phyloP scores from a whole-genome alignment of 2,113 vertebrate genomes.

The Centropus unirufus region DNA sequence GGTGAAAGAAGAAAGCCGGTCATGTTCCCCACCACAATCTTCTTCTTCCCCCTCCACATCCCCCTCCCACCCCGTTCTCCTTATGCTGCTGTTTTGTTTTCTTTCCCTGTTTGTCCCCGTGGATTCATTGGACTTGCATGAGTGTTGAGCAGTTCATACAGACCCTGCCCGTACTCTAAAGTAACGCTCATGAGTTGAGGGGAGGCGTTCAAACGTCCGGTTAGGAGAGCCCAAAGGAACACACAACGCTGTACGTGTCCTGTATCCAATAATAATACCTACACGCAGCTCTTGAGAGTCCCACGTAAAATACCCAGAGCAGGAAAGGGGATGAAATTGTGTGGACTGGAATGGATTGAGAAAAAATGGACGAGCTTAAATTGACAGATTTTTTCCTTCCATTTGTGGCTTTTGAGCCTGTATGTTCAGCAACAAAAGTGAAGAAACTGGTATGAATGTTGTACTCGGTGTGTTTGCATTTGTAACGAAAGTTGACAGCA shows the following conservation, averaged over 20 bases:
- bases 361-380: conserved; percentile 38
- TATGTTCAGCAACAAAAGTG: conserved; percentile 70
- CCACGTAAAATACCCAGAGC: conserved; percentile 9
- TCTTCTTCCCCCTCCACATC: not conserved
- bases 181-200: conserved; percentile 9
- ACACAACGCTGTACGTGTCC: not conserved
- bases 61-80: conserved; percentile 29
- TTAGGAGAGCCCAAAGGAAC: conserved; percentile 45
- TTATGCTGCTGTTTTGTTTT: conserved; percentile 53
- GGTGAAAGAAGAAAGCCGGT: conserved; percentile 72
- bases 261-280: not conserved
- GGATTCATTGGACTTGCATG: conserved; percentile 37
- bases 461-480: conserved; percentile 72
- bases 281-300: conserved; percentile 42
- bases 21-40: conserved; percentile 58
- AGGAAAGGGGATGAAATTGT: conserved; percentile 62
- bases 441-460: conserved; percentile 69
- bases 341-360: conserved; percentile 28
- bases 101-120: conserved; percentile 1
- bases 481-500: conserved; percentile 61
- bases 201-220: not conserved
- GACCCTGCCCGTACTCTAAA: not conserved
- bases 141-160: conserved; percentile 35
- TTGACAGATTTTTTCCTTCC: conserved; percentile 43
- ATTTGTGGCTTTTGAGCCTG: conserved; percentile 68